Evolutionary conservation across 2,888 invertebrate genomes (phyloP).

Genomic region (Caenorhabditis zanzibari): DNA sequence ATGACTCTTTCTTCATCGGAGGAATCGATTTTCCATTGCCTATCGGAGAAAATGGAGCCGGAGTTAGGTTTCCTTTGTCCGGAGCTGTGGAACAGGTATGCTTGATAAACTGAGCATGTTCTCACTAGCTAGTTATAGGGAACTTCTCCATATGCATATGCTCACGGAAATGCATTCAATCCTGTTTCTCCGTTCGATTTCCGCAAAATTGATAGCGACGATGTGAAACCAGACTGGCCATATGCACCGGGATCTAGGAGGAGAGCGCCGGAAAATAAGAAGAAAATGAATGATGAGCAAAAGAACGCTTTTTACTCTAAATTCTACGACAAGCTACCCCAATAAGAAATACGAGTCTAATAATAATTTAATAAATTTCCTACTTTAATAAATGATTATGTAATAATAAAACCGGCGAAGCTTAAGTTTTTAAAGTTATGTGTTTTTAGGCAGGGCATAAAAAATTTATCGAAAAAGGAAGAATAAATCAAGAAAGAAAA

Average conservation of each 20-base stretch:
- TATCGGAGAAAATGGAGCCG: constrained; percentile 77
- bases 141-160: constrained; percentile 79
- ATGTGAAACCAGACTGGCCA: constrained; percentile 64
- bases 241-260: constrained; percentile 58
- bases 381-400: background rate
- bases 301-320: constrained; percentile 70
- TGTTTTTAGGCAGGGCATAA: too few species aligned
- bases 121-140: constrained; percentile 56
- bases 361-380: constrained; percentile 21
- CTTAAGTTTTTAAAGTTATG: too few species aligned
- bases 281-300: constrained; percentile 47
- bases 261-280: constrained; percentile 54
- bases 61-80: constrained; percentile 79
- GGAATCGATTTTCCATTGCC: constrained; percentile 81
- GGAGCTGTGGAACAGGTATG: constrained; percentile 77
- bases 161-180: constrained; percentile 80
- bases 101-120: background rate
- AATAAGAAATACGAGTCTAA: constrained; percentile 24
- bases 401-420: too few species aligned
- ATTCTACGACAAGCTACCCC: constrained; percentile 69
- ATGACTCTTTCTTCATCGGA: constrained; percentile 80
- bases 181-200: constrained; percentile 79
- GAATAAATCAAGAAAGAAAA: too few species aligned
- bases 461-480: too few species aligned
- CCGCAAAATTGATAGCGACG: constrained; percentile 65